Conservation (phyloP, 2,888 invertebrate genomes). For the Leptura quadrifasciata region DNA sequence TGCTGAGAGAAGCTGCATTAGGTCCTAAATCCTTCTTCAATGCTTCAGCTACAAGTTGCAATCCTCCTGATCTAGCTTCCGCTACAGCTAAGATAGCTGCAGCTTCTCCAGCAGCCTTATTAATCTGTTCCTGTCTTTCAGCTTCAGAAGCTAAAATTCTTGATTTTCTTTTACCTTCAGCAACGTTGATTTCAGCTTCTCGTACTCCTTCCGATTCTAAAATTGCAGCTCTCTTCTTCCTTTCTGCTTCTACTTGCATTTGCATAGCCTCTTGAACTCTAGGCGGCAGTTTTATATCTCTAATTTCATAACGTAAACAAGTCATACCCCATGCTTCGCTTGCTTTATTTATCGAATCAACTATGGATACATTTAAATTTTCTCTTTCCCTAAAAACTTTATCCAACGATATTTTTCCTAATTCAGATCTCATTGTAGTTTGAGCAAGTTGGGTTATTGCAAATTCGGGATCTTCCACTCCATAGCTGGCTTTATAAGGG, state of each 20-base stretch:
- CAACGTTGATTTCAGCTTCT: constrained; percentile 96
- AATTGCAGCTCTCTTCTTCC: constrained; percentile 96
- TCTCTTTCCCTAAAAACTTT: constrained; percentile 98
- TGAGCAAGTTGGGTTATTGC: constrained; percentile 99
- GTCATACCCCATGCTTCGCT: constrained; percentile 99
- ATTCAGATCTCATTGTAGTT: constrained; percentile 99
- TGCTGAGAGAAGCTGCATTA: constrained; percentile 92
- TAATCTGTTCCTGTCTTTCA: constrained; percentile 94
- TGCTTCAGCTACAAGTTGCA: constrained; percentile 85
- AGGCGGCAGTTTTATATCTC: constrained; percentile 91
- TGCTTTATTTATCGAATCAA: constrained; percentile 97
- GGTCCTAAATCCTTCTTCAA: constrained; percentile 79
- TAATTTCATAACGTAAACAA: constrained; percentile 96
- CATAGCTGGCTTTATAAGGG: constrained; percentile 96
- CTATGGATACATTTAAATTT: constrained; percentile 94
- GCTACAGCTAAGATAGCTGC: constrained; percentile 94
- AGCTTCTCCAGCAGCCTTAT: constrained; percentile 94
- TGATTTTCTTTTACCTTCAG: constrained; percentile 95
- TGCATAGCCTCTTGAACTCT: constrained; percentile 99
- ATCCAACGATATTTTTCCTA: constrained; percentile 97
- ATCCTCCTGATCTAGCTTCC: constrained; percentile 90
- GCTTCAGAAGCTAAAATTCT: constrained; percentile 97
- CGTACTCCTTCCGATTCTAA: constrained; percentile 96
- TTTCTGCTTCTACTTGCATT: constrained; percentile 99
- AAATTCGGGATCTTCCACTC: constrained; percentile 99